Percentiles rank a stretch among this genome's conserved stretches.
These are phyloP conservation scores for Noctuana brunneofusca DNA, from an alignment of 2,888 invertebrate genomes.

Conservation along the genomic window DNA sequence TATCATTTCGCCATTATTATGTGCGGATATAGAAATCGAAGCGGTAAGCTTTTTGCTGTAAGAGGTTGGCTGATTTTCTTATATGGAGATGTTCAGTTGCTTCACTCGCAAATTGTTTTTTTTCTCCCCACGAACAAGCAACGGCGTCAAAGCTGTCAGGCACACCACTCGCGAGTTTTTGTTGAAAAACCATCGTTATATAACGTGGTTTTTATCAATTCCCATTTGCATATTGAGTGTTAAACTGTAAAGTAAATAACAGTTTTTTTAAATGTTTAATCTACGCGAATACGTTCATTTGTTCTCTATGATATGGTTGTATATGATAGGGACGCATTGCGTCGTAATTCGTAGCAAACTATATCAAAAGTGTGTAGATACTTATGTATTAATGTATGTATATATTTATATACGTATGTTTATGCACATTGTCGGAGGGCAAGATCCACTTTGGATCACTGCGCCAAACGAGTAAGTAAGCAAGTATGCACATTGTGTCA, in stretches of 20 bases:
- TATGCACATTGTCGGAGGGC: too few relatives aligned
- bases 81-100: constrained; percentile 33
- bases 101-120: constrained; percentile 26
- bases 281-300: background rate
- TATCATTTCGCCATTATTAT: constrained; percentile 31
- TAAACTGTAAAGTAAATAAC: constrained; percentile 4
- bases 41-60: constrained; percentile 27
- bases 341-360: background rate
- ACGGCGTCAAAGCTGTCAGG: constrained; percentile 28
- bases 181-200: constrained; percentile 15
- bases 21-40: constrained; percentile 34
- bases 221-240: constrained; percentile 11
- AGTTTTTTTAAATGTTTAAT: background rate
- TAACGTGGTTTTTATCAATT: constrained; percentile 14
- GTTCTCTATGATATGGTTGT: background rate
- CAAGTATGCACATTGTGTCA: too few relatives aligned
- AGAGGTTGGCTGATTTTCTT: constrained; percentile 35
- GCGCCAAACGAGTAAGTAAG: too few relatives aligned
- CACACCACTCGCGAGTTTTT: constrained; percentile 22
- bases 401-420: too few relatives aligned
- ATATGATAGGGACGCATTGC: background rate
- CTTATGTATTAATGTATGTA: too few relatives aligned
- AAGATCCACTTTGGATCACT: too few relatives aligned
- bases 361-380: too few relatives aligned
- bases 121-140: constrained; percentile 21